Percentiles rank a stretch among this genome's conserved stretches.
Conservation (phyloP, 1,140 invertebrate species). For the Varroa destructor region DNA sequence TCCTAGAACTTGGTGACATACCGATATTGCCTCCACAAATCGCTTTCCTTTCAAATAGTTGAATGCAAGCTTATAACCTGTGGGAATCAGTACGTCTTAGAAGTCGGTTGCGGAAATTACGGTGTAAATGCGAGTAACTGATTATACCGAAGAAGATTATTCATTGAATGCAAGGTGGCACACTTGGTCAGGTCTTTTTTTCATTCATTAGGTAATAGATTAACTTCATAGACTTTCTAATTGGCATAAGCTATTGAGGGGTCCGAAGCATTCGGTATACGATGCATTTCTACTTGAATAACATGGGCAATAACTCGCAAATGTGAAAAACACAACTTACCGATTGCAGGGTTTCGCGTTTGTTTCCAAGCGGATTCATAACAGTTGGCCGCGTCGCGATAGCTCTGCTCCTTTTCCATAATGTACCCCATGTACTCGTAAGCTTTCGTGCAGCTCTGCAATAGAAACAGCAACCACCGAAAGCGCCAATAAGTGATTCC, state of each 20-base stretch:
- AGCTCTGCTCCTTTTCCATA: constrained; percentile 81
- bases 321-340: constrained; percentile 36
- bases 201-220: too few species aligned
- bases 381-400: constrained; percentile 64
- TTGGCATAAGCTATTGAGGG: too few species aligned
- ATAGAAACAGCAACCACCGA: constrained; percentile 26
- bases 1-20: constrained; percentile 60
- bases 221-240: too few species aligned
- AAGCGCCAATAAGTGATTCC: not conserved
- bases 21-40: constrained; percentile 71
- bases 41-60: constrained; percentile 78
- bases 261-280: too few species aligned
- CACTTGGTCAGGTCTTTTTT: too few species aligned
- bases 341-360: constrained; percentile 58
- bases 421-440: constrained; percentile 76
- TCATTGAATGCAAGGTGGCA: too few species aligned
- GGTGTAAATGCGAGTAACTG: constrained; percentile 20
- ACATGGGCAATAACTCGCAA: not conserved
- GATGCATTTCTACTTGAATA: too few species aligned
- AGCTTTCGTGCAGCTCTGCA: constrained; percentile 64
- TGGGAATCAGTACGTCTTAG: constrained; percentile 13
- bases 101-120: constrained; percentile 15
- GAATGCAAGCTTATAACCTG: constrained; percentile 74
- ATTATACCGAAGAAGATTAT: too few species aligned
- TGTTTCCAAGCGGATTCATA: constrained; percentile 75